These are phyloP conservation scores for Etheostoma nigrum DNA, from an alignment of 2,797 vertebrate species.

Conservation along the genomic window DNA sequence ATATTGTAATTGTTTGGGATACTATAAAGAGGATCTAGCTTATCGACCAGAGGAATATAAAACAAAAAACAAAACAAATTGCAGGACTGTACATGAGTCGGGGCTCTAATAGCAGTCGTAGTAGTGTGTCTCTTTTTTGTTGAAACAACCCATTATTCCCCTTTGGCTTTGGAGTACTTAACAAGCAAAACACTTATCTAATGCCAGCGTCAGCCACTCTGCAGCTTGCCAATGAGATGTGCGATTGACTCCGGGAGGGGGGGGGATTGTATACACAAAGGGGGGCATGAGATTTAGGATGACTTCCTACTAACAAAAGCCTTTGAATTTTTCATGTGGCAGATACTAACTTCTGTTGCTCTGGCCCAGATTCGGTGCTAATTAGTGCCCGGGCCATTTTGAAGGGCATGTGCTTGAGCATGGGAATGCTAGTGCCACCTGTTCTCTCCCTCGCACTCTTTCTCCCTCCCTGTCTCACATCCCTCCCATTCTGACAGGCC, in stretches of 20 bases:
- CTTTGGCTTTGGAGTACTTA: conserved; percentile 52
- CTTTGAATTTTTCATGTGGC: conserved; percentile 79
- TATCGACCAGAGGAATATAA: conserved; percentile 5
- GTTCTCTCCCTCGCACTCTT: conserved; percentile 47
- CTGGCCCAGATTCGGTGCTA: conserved; percentile 81
- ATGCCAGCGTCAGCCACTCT: conserved; percentile 38
- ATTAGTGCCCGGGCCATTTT: conserved; percentile 78
- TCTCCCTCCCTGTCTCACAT: conserved; percentile 7
- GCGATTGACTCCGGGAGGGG: conserved; percentile 29
- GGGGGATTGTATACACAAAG: conserved; percentile 13
- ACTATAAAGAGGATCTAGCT: conserved; percentile 16
- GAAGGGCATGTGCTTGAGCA: conserved; percentile 60
- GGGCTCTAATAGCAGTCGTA: conserved; percentile 10
- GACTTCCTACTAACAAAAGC: conserved; percentile 66
- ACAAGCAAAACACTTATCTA: conserved; percentile 59
- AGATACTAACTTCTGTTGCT: conserved; percentile 74
- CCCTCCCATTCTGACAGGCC: conserved; percentile 10
- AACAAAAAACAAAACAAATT: background rate
- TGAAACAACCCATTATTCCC: conserved; percentile 49
- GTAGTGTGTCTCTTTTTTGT: conserved; percentile 26
- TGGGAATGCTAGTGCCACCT: conserved; percentile 69
- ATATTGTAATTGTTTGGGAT: conserved; percentile 48
- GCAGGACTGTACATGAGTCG: background rate
- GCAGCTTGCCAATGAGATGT: conserved; percentile 41
- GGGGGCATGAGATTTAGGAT: conserved; percentile 47